These are phyloP conservation scores for Scaptomyza tumidula DNA, from an alignment of 2,888 invertebrate genomes.

Conservation along the genomic window DNA sequence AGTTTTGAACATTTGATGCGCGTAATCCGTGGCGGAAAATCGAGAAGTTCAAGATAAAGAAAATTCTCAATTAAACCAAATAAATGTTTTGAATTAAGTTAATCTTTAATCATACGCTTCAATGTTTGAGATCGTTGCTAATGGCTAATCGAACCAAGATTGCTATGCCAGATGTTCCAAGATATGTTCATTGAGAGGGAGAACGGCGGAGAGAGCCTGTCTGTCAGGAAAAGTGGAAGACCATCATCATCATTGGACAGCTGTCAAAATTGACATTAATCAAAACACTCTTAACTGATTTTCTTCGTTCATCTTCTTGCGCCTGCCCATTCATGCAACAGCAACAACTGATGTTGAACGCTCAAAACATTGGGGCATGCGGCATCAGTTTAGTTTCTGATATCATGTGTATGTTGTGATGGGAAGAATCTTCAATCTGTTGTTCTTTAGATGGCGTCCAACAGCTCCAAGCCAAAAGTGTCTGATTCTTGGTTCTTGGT, in stretches of 20 bases:
- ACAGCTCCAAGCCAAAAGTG: conserved; percentile 20
- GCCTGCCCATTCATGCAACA: conserved; percentile 30
- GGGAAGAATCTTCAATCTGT: conserved; percentile 38
- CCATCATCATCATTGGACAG: conserved; percentile 55
- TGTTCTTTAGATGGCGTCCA: conserved; percentile 2
- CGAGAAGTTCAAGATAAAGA: no score
- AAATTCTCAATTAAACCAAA: not conserved
- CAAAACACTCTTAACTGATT: conserved; percentile 73
- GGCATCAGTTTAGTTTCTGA: not conserved
- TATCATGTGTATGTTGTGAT: conserved; percentile 9
- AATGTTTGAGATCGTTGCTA: not conserved
- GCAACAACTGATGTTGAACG: conserved; percentile 29
- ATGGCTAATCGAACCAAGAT: conserved; percentile 18
- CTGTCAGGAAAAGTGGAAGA: not conserved
- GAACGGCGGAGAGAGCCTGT: not conserved
- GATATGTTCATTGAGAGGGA: no score
- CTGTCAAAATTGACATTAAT: conserved; percentile 78
- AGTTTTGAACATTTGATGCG: no score
- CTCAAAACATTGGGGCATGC: no score
- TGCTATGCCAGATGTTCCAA: not conserved
- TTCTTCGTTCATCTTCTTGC: conserved; percentile 25
- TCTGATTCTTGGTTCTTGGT: no score
- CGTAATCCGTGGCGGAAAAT: no score
- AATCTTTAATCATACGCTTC: conserved; percentile 2
- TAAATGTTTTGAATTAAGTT: not conserved